Conservation (phyloP, 1,140 invertebrate species). For the Eupeodes corollae region DNA sequence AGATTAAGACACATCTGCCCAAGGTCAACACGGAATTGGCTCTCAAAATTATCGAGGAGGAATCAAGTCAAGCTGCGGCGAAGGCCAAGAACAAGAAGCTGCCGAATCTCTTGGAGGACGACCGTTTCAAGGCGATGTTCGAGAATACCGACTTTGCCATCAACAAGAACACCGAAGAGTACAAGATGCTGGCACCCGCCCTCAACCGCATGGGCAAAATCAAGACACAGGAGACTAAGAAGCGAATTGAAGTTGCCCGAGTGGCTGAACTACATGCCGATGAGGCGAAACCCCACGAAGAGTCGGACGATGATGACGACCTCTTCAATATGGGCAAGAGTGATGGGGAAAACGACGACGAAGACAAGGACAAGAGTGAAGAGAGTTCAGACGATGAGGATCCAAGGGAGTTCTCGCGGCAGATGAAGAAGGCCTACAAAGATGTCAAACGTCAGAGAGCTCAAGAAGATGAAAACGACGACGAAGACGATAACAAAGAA, state of each 20-base stretch:
- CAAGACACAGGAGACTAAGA: constrained; percentile 47
- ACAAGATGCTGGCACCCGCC: constrained; percentile 78
- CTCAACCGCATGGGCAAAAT: constrained; percentile 65
- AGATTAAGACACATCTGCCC: constrained; percentile 59
- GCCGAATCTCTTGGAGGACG: constrained; percentile 64
- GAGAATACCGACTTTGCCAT: constrained; percentile 90
- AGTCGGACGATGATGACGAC: constrained; percentile 38
- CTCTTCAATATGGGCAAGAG: constrained; percentile 31
- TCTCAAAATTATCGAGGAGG: constrained; percentile 62
- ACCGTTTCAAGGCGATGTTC: constrained; percentile 83
- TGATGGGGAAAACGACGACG: constrained; percentile 13
- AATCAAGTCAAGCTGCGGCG: constrained; percentile 34
- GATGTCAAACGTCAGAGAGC: constrained; percentile 36
- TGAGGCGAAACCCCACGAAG: constrained; percentile 26
- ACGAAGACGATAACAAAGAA: constrained; percentile 25
- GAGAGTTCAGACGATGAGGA: constrained; percentile 71
- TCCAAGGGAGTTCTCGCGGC: constrained; percentile 62
- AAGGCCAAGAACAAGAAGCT: constrained; percentile 50
- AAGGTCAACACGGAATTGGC: constrained; percentile 77
- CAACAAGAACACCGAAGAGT: constrained; percentile 77
- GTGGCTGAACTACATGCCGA: constrained; percentile 35
- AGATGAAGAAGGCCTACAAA: constrained; percentile 65
- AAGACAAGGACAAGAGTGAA: constrained; percentile 14
- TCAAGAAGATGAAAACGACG: constrained; percentile 35
- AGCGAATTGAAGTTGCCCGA: constrained; percentile 24